Base-by-base conservation (phyloP, 2,888 invertebrate genomes). In the Caenorhabditis auriculariae region DNA sequence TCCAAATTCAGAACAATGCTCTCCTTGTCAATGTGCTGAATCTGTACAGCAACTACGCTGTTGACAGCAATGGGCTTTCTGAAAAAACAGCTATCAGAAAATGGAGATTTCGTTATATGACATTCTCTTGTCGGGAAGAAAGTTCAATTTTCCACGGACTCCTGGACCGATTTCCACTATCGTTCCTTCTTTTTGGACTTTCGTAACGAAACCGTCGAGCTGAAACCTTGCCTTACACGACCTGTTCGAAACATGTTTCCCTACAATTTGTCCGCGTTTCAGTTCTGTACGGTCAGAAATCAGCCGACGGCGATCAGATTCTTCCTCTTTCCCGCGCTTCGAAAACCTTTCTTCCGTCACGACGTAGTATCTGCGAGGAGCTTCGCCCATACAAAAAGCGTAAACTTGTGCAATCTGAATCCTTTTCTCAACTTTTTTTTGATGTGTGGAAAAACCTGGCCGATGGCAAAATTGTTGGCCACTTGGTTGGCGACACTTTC, bases 141-240 rank as follows among this genome's bases (percentile, higher is more conserved):
- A 64, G 41, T n/a, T 39, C 2, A 47, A 19, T 3, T 48, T 32
- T 50, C 60, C 69, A 21, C 37, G 38, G 17, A 69, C 51, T 32
- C 69, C 69, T 2, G 65, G 63, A 17, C 55, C 69, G 9, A 69
- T 26, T 46, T 69, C 69, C 12, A 69, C 46, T 32, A 58, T 54
- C 9, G 55, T 26, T 9, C 49, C 42, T 17, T 38, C 32, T 29
- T 57, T 57, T 3, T 51, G 41, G 15, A 52, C 41, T 21, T 50
- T 45, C 27, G 44, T 50, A 1, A 68, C 51, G 38, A 68, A 57
- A 29, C 60, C 68, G 37, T 68, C 63, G n/a, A 12, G 15, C 35
- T 32, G 35, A n/a, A 32, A 32, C n/a, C n/a, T n/a, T n/a, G n/a
- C n/a, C n/a, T n/a, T n/a, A n/a, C n/a, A n/a, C n/a, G n/a, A n/a